Evolutionary conservation across 1,140 invertebrate genomes (phyloP), one percentile per base, ranked within the genome.

Genomic region (Pogonomyrmex californicus): DNA sequence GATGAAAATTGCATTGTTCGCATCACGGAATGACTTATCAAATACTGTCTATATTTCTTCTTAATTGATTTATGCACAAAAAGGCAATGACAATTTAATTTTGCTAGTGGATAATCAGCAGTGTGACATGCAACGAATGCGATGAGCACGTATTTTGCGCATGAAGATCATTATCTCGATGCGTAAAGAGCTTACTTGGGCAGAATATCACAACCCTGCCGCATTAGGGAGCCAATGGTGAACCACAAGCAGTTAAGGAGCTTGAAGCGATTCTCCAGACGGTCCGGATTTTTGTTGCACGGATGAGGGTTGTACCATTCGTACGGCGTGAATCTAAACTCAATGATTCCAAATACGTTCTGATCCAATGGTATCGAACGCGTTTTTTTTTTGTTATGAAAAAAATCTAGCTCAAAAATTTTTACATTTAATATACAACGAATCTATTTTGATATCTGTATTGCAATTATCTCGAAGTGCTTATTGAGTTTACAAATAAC

Each of bases 191-290:
- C 97, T 97, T 97, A 98, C 98, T 98, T 98, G 94, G 98, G 98
- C 93, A 98, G 95, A 95, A 98, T 98, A 95, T 98, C 98, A 96
- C 97, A 98, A 91, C 98, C 98, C 96, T 98, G 98, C 94, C 98
- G 98, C 98, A 99, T 98, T 87, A 99, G 96, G 17, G 98, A 98
- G 86, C 98, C 98, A 92, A 99, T 98, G 73, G 98, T 98, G 96
- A 99, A 99, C 98, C 98, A 99, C 95, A 99, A 97, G 95, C 98
- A 98, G 96, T 99, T 99, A 91, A 98, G 96, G 56, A 99, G 95
- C 65, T 98, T 98, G 95, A 99, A 99, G 94, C 98, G 98, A 95
- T 99, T 99, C 95, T 98, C 98, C 94, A 97, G 96, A 89, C 97
- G 97, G 95, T 96, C 98, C 94, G 96, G 97, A 93, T 97, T 97